Evolutionary conservation across 2,888 invertebrate genomes (phyloP), one percentile per base, ranked within the genome.

Genomic region (Eustalomyia histrio): DNA sequence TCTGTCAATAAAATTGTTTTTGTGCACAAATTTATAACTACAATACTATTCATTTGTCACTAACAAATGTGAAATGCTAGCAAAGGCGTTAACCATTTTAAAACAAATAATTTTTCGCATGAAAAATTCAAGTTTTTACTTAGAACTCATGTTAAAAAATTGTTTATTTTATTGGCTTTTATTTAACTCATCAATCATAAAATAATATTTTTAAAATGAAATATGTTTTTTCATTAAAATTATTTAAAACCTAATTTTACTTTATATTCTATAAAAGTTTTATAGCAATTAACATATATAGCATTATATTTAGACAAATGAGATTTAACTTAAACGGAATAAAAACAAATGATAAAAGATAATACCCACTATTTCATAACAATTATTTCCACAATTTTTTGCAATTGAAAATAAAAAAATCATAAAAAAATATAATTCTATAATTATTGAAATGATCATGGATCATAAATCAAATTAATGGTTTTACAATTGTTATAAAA

Each of bases 181-280:
- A 21, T 21, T 21, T 29, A 29, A 29, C 7, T 47, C n/a, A 47
- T 47, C n/a, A n/a, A 47, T n/a, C 43, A 47, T 47, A 4, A 47
- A 47, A 47, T 2, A n/a, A 2, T 47, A 14, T 47, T 47, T 47
- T 10, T 39, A 39, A 10, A 39, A 39, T 47, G 43, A 47, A 47
- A 47, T n/a, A n/a, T n/a, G 10, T n/a, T 47, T 47, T 83, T 83
- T 86, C 86, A 86, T 85, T 86, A 84, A 47, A 24, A 63, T 29
- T 50, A 29, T 63, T n/a, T 63, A 63, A 63, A 47, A 63, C 47
- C 47, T 47, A 39, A 24, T 63, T 63, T 24, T 63, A 47, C 24
- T 63, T 18, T 12, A 43, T 43, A 47, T 47, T 47, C 14, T 47
- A 47, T 39, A 39, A 39, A 10, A 39, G 1, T 39, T 39, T 47